These are phyloP conservation scores for Brachyopa scutellaris DNA, from an alignment of 2,888 invertebrate genomes.

Conservation along the genomic window DNA sequence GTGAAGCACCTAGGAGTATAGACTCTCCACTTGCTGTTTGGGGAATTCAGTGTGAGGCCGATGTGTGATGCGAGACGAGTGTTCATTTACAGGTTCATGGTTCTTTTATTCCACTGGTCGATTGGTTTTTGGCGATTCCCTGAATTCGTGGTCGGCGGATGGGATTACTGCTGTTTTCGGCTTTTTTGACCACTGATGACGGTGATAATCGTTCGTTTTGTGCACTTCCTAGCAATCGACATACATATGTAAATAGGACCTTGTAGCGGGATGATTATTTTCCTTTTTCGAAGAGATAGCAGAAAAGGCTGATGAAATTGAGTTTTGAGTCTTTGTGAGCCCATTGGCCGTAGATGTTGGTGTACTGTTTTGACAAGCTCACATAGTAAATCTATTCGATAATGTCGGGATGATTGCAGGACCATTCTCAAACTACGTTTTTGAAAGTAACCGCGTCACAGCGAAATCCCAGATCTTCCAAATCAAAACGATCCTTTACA, in stretches of 20 bases:
- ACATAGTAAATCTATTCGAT: too few relatives aligned
- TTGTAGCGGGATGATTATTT: background rate
- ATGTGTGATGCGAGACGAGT: conserved; percentile 29
- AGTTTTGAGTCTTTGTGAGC: background rate
- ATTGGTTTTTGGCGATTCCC: conserved; percentile 27
- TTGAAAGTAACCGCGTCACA: too few relatives aligned
- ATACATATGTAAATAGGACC: background rate
- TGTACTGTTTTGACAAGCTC: too few relatives aligned
- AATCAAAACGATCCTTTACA: too few relatives aligned
- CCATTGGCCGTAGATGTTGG: too few relatives aligned
- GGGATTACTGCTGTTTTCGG: conserved; percentile 13
- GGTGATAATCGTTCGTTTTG: conserved; percentile 19
- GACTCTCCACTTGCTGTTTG: conserved; percentile 14
- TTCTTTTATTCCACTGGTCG: conserved; percentile 30
- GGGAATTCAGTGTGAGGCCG: conserved; percentile 16
- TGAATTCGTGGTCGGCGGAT: background rate
- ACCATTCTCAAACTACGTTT: too few relatives aligned
- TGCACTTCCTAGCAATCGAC: conserved; percentile 12
- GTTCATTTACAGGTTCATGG: conserved; percentile 29
- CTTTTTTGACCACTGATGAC: conserved; percentile 29
- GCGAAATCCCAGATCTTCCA: too few relatives aligned
- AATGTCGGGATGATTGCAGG: too few relatives aligned
- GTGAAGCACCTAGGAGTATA: conserved; percentile 45
- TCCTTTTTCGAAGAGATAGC: background rate
- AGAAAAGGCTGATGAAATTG: background rate